These are phyloP conservation scores for Erpetoichthys calabaricus DNA, from an alignment of 2,797 vertebrate species.

Conservation along the genomic window DNA sequence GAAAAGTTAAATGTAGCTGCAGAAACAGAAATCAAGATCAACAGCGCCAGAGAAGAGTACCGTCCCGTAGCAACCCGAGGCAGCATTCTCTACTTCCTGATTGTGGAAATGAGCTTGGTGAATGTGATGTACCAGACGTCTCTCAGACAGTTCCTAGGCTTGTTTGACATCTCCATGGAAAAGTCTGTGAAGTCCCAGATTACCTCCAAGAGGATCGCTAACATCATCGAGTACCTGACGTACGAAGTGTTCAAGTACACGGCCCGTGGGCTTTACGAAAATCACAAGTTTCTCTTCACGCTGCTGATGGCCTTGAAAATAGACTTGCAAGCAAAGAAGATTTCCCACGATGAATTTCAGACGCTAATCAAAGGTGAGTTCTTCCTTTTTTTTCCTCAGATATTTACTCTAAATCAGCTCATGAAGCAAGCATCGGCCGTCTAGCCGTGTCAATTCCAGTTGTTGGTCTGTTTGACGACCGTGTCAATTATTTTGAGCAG, in stretches of 20 bases:
- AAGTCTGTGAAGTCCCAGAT: conserved; percentile 51
- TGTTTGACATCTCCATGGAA: conserved; percentile 62
- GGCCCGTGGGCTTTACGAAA: conserved; percentile 57
- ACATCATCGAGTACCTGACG: conserved; percentile 56
- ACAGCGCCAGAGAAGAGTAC: conserved; percentile 66
- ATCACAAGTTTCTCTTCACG: conserved; percentile 67
- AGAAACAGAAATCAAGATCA: conserved; percentile 64
- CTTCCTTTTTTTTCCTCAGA: not conserved
- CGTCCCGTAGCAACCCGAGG: conserved; percentile 62
- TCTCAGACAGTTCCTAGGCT: conserved; percentile 58
- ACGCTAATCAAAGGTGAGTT: conserved; percentile 65
- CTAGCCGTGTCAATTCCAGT: no score
- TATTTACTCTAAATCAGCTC: not conserved
- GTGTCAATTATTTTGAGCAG: no score
- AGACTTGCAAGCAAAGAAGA: conserved; percentile 55
- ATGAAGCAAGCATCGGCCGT: not conserved
- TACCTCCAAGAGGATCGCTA: conserved; percentile 55
- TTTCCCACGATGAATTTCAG: conserved; percentile 60
- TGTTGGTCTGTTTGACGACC: no score
- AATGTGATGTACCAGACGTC: conserved; percentile 78
- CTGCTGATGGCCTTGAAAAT: conserved; percentile 65
- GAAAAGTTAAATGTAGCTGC: conserved; percentile 56
- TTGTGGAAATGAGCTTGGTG: conserved; percentile 71
- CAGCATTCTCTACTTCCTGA: conserved; percentile 73
- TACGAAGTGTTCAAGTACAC: conserved; percentile 60